Percentiles rank a stretch among this genome's conserved stretches.
Conservation (phyloP, 2,797 vertebrate genomes). For the Clarias laeviceps region DNA sequence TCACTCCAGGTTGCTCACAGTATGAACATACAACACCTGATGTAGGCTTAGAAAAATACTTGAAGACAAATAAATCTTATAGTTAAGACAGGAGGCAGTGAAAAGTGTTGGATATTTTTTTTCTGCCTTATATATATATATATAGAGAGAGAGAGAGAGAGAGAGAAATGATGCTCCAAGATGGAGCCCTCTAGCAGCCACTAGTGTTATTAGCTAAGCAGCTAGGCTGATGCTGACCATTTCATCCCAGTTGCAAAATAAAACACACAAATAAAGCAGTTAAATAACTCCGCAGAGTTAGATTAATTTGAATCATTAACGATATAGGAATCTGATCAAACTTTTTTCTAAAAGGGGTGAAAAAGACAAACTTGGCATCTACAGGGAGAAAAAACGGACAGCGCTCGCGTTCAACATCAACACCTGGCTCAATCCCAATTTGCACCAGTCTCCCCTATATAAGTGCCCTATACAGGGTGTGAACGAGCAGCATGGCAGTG, state of each 20-base stretch:
- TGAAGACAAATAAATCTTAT: no score
- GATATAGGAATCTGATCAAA: neutral
- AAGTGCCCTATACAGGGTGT: neutral
- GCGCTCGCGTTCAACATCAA: constrained; percentile 68
- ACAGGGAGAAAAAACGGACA: constrained; percentile 40
- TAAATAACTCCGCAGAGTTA: neutral
- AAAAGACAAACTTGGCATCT: constrained; percentile 44
- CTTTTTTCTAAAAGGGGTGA: constrained; percentile 18
- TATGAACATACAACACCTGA: neutral
- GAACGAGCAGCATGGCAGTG: neutral
- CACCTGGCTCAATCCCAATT: constrained; percentile 27
- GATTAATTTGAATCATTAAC: neutral
- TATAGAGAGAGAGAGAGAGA: no score
- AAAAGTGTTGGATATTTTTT: neutral
- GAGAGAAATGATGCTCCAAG: constrained; percentile 1
- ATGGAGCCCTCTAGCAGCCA: constrained; percentile 12
- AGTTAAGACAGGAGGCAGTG: neutral
- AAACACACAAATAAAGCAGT: neutral
- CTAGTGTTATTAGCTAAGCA: constrained; percentile 5
- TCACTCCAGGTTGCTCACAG: neutral
- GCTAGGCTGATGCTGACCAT: neutral
- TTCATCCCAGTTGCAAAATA: neutral
- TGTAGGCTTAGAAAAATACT: neutral
- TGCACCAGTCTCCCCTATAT: neutral
- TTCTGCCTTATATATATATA: neutral